Evolutionary conservation across 2,113 vertebrate species (phyloP).

Genomic region (Dermatemys mawii): DNA sequence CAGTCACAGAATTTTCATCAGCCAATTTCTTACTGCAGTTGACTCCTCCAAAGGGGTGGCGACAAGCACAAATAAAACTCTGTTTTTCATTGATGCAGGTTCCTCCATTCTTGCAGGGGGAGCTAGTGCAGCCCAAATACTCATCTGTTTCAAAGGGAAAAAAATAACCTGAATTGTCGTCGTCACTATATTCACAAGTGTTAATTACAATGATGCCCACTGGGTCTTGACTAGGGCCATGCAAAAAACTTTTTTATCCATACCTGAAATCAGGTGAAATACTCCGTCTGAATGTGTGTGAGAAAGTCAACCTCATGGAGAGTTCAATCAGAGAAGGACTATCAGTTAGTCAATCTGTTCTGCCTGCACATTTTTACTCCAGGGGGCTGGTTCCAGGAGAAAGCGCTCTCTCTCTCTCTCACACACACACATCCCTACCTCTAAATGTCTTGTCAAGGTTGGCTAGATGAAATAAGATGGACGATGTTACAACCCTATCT

Average conservation of each 20-base stretch:
- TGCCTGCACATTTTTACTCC: not conserved
- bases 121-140: conserved; percentile 67
- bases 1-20: conserved; percentile 66
- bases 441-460: not conserved
- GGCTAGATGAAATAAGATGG: not conserved
- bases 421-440: not conserved
- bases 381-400: not conserved
- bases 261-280: not conserved
- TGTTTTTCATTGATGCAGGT: conserved; percentile 77
- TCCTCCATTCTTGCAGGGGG: conserved; percentile 81
- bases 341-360: not conserved
- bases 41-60: conserved; percentile 81
- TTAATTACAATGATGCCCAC: not conserved
- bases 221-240: not conserved
- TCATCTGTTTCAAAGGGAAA: conserved; percentile 42
- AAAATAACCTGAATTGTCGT: not conserved
- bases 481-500: not conserved
- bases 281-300: not conserved
- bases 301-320: not conserved
- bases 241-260: not conserved
- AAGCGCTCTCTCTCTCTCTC: not conserved
- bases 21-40: conserved; percentile 76
- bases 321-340: not conserved
- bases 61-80: conserved; percentile 78
- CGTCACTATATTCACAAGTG: not conserved